Base-by-base conservation (phyloP, 2,888 invertebrate species). In the Lithodes maja region DNA sequence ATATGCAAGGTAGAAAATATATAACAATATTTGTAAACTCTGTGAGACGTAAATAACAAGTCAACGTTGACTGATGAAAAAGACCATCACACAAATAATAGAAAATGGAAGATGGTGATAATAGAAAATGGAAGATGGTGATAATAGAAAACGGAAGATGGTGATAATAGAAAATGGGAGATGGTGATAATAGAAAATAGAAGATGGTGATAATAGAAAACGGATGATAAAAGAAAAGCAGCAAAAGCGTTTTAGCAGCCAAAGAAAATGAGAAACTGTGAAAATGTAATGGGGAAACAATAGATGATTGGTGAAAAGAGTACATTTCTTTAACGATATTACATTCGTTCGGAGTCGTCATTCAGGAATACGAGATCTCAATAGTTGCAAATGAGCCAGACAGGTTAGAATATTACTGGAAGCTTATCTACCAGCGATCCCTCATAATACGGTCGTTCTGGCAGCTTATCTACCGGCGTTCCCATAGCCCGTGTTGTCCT, bases 21-120 rank as follows among this genome's bases (percentile, higher is more conserved):
- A 61, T 61, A 61, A 61, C 61, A 61, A 61, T 7, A 61, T 61
- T 7, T 61, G 61, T 61, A 61, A 61, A 61, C 61, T 61, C 61
- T 61, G 5, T 12, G 12, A 61, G 12, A 61, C 61, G 5, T 61
- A 61, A 61, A 12, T 61, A 61, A 5, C 12, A 61, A 61, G 61
- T 61, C 61, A 61, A 61, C 61, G 61, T 61, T 61, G 61, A 61
- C 61, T 61, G 61, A 61, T 61, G 61, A 61, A 61, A 61, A 61
- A 61, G 12, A 7, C 7, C 61, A 61, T 61, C 61, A 61, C 61
- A 61, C 7, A 61, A 61, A 61, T 7, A 5, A 61, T 61, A 61
- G 61, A 61, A 61, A 5, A 0, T 61, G 7, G 12, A 61, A 61
- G 61, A 12, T 61, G 12, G 61, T 12, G 61, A 12, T 12, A 61